A percentile compares a stretch with the other conserved stretches of the same genome.
These are phyloP conservation scores for Agrilus biguttatus DNA, from an alignment of 2,888 invertebrate genomes.

Conservation along the genomic window DNA sequence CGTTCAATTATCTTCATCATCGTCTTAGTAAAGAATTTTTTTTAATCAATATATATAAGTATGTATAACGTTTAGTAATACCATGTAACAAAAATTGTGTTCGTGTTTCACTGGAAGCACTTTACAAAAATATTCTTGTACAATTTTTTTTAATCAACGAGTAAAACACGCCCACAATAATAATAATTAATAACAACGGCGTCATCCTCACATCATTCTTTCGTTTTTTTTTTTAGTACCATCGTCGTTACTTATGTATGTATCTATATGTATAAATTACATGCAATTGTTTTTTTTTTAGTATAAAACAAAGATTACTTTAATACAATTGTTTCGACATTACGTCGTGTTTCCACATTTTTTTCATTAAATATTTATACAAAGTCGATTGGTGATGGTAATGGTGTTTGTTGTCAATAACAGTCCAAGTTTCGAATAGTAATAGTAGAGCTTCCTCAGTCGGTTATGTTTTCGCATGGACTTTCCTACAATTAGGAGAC, in stretches of 20 bases:
- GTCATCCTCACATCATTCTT: slow-evolving; percentile 3
- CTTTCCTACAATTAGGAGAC: slow-evolving; percentile 13
- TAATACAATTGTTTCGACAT: slow-evolving; percentile 8
- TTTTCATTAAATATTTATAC: neutral
- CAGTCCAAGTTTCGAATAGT: neutral
- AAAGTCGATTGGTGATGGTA: neutral
- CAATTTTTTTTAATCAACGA: neutral
- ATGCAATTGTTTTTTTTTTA: slow-evolving; percentile 6
- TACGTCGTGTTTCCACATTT: slow-evolving; percentile 2
- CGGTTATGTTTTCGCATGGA: slow-evolving; percentile 19
- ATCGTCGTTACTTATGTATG: slow-evolving; percentile 16
- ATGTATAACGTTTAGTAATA: slow-evolving; percentile 4
- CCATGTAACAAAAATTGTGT: no score
- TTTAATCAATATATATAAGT: slow-evolving; percentile 3
- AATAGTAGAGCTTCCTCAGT: slow-evolving; percentile 7
- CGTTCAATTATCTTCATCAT: no score
- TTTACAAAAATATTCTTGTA: no score
- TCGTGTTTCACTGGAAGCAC: no score
- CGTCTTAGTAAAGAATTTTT: no score
- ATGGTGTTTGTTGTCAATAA: slow-evolving; percentile 5
- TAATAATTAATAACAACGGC: slow-evolving; percentile 9
- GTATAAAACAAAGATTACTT: slow-evolving; percentile 14
- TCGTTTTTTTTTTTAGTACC: slow-evolving; percentile 4
- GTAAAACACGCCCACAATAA: slow-evolving; percentile 1
- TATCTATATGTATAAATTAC: no score